phyloP scores from a whole-genome alignment of 2,888 invertebrate species.

The Rhagophthalmus giganteus region DNA sequence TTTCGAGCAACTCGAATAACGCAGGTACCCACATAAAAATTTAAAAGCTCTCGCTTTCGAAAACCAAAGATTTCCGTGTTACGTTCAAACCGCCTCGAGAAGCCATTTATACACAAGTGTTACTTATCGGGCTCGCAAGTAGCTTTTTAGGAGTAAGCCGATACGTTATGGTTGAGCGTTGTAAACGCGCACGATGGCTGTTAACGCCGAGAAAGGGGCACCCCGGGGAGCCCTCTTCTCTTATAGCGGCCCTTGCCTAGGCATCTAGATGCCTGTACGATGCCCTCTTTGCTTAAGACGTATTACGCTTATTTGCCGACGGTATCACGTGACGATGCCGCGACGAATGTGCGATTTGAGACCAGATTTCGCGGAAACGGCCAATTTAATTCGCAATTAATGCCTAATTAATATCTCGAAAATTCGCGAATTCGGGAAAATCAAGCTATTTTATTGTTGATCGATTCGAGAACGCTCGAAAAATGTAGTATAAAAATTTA shows the following conservation, averaged over 20 bases:
- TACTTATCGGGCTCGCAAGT: constrained; percentile 27
- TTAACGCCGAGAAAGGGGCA: constrained; percentile 23
- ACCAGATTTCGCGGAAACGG: constrained; percentile 10
- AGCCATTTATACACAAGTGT: constrained; percentile 1
- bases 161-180: constrained; percentile 26
- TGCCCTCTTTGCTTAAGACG: constrained; percentile 20
- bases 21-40: too few relatives aligned
- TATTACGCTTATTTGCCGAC: constrained; percentile 22
- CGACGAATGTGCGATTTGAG: constrained; percentile 20
- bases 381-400: constrained; percentile 22
- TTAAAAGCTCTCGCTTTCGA: not conserved
- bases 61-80: not conserved
- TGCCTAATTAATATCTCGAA: constrained; percentile 22
- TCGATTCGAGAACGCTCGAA: too few relatives aligned
- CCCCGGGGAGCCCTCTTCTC: constrained; percentile 26
- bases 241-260: constrained; percentile 23
- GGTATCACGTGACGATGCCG: constrained; percentile 15
- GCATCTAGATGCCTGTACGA: constrained; percentile 19
- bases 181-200: constrained; percentile 22
- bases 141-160: constrained; percentile 22
- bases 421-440: too few relatives aligned
- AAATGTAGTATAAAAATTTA: too few relatives aligned
- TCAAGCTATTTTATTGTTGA: too few relatives aligned
- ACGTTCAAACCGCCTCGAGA: not conserved
- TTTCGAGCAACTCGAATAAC: too few relatives aligned